phyloP scores from a whole-genome alignment of 2,113 vertebrate species.

The Spermophilus dauricus region DNA sequence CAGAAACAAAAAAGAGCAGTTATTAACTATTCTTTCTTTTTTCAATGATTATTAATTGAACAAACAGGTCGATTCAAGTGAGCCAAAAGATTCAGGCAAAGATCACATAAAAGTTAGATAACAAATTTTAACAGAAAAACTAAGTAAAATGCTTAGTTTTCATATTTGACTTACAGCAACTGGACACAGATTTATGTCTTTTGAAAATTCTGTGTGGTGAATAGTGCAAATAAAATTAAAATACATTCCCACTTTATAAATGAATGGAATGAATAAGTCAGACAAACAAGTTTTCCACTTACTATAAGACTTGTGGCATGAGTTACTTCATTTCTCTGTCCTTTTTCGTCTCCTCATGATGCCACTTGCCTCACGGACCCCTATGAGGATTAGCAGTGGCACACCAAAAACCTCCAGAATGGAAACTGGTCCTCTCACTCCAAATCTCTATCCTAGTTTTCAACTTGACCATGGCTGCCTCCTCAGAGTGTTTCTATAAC shows the following conservation, averaged over 20 bases:
- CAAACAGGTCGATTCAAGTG: conserved; percentile 19
- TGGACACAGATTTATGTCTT: not conserved
- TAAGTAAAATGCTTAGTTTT: not conserved
- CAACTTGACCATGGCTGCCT: not conserved
- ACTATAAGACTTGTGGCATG: not conserved
- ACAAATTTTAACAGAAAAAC: conserved; percentile 34
- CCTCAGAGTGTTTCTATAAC: not conserved
- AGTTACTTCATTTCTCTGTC: conserved; percentile 9
- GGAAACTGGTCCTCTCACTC: not conserved
- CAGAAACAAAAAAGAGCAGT: not conserved
- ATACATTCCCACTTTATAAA: not conserved
- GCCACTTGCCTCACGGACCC: not conserved
- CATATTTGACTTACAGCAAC: not conserved
- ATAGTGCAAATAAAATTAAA: not conserved
- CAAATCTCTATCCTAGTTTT: not conserved
- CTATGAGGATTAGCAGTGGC: not conserved
- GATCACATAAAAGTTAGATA: conserved; percentile 21
- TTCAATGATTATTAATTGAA: not conserved
- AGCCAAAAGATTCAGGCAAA: conserved; percentile 38
- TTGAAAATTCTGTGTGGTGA: not conserved
- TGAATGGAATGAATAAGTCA: not conserved
- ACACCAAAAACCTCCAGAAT: not conserved
- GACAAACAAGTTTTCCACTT: not conserved
- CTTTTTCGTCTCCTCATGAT: not conserved
- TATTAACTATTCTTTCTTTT: conserved; percentile 29